Conservation (phyloP, 1,140 invertebrate species). For the Drosophila pectinifera region DNA sequence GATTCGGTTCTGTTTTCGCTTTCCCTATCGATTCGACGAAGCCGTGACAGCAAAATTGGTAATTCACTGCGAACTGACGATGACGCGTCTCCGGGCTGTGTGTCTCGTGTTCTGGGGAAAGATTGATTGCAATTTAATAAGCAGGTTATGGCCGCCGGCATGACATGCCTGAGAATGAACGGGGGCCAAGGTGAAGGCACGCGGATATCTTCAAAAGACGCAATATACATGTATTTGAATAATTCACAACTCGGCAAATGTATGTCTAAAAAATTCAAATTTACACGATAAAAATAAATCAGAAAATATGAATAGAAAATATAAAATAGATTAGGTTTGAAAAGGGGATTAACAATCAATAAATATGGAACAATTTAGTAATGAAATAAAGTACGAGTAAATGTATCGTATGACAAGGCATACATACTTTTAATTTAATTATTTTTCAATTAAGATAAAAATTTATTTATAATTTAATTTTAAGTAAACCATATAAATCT, state of each 20-base stretch:
- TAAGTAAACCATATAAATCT: too few species aligned
- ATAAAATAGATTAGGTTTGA: too few species aligned
- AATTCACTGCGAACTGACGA: slow-evolving; percentile 34
- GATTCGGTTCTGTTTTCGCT: slow-evolving; percentile 49
- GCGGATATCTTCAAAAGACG: not conserved
- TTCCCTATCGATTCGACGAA: slow-evolving; percentile 46
- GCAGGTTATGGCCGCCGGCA: slow-evolving; percentile 22
- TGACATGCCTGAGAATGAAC: not conserved
- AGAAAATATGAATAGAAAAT: not conserved
- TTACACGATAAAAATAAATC: not conserved
- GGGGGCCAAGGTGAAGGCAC: not conserved
- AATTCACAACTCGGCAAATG: not conserved
- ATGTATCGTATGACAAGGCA: too few species aligned
- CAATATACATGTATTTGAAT: not conserved
- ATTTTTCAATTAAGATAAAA: too few species aligned
- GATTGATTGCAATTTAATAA: slow-evolving; percentile 59
- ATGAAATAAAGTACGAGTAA: too few species aligned
- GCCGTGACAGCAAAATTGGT: slow-evolving; percentile 29
- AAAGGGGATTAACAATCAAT: too few species aligned
- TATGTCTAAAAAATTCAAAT: not conserved
- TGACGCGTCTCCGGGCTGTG: slow-evolving; percentile 17
- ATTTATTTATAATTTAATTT: too few species aligned
- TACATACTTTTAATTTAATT: too few species aligned
- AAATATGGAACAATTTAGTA: too few species aligned
- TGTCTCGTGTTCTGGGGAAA: slow-evolving; percentile 15